Evolutionary conservation across 2,888 invertebrate species (phyloP), one percentile per base, ranked within the genome.

Genomic region (Sabatieria punctata): DNA sequence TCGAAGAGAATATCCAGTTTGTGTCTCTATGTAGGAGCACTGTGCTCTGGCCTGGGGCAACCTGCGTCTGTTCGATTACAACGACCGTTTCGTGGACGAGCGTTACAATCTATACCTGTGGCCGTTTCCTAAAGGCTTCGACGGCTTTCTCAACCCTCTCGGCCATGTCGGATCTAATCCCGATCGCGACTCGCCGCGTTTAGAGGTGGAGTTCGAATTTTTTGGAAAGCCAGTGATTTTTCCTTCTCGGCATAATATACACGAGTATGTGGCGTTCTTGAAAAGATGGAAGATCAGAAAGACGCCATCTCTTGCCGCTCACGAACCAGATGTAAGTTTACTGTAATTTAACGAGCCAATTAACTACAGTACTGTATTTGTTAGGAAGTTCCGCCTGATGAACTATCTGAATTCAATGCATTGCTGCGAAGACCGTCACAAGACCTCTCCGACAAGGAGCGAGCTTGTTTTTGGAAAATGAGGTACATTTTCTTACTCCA

Each of bases 21-120:
- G n/a, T n/a, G n/a, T n/a, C 42, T 51, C 47, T 27, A 50, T 56
- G 47, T 56, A 71, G 67, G 68, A 69, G 39, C 67, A 68, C 41
- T 68, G 66, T 55, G 68, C 71, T 43, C 55, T 75, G 35, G 73
- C 73, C 2, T 76, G 73, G 73, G 72, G 70, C 30, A 75, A 75
- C 57, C 58, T 75, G 25, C 71, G 72, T 51, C 54, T 75, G 52
- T 73, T 75, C 60, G 73, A 75, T 57, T 75, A 72, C 63, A 66
- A 67, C 52, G 65, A 67, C 43, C 63, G 67, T 21, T 59, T 75
- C n/a, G 57, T 71, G 43, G 66, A 65, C 47, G 74, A 70, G 43
- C 69, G 70, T 55, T 58, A 66, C 25, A 67, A 67, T 41, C 59
- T 75, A 1, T 65, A 70, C 52, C 58, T 74, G 40, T 73, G 73